Base-by-base conservation (phyloP, 2,888 invertebrate genomes). In the Platypus cylindrus region DNA sequence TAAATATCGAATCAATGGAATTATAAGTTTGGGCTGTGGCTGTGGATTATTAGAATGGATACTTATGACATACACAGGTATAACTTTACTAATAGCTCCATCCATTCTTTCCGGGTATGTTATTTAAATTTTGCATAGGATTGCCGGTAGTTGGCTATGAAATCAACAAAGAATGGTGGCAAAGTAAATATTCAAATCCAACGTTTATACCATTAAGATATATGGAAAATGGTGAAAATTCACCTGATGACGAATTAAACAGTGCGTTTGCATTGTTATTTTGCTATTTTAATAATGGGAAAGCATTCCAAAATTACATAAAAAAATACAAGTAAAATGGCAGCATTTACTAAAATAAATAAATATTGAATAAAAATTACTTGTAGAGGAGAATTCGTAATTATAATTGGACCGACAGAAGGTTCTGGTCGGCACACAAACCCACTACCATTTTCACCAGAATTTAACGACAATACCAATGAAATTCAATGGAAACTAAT, bases 11-110 rank as follows among this genome's bases (percentile, higher is more conserved):
- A 63, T 75, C 45, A 51, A 57, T 4, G 63, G 62, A 16, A 58
- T 84, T 23, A 55, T 75, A 36, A 84, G 84, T 45, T 60, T 86
- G 20, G 85, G 85, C 1, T 85, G 85, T 55, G 85, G 86, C 9
- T 76, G 75, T 43, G 85, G 85, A 1, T 61, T 86, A n/a, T 62
- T 86, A 17, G 86, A 86, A 58, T 85, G 85, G 84, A 71, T 85
- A 45, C 61, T 86, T 29, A 62, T 63, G 26, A 62, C 72, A 56
- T 71, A 72, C 47, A 71, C 73, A 47, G 75, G 82, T 81, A 59
- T 26, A n/a, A n/a, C n/a, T n/a, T 33, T 30, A 22, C 15, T 14
- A 31, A 25, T 17, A 36, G 11, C 13, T 2, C 8, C 13, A 15
- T 17, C 22, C 5, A 18, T 18, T 34, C 9, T 15, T 15, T 17